These are phyloP conservation scores for Pogonocherus hispidulus DNA, from an alignment of 2,888 invertebrate genomes.

Conservation along the genomic window DNA sequence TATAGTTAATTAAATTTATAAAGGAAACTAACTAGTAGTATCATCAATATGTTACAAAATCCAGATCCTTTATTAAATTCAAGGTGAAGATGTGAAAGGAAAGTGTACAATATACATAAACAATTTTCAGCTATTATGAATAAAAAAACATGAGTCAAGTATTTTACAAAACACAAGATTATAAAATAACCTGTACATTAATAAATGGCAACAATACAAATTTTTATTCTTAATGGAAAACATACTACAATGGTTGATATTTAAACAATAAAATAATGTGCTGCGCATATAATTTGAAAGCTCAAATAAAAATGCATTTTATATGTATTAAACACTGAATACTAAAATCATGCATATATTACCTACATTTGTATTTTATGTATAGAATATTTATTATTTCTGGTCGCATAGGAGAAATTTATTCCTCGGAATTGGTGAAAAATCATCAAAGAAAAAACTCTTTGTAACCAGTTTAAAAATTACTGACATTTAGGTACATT, in stretches of 20 bases:
- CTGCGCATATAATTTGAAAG: constrained; percentile 40
- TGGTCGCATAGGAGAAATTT: constrained; percentile 49
- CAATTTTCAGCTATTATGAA: constrained; percentile 35
- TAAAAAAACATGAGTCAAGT: constrained; percentile 36
- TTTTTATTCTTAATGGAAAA: constrained; percentile 22
- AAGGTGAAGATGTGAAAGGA: too few relatives aligned
- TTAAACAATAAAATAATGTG: constrained; percentile 33
- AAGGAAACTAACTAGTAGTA: too few relatives aligned
- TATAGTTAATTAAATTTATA: too few relatives aligned
- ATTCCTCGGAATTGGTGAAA: constrained; percentile 36
- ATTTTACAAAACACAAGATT: constrained; percentile 38
- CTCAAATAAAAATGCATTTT: constrained; percentile 51
- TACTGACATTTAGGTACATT: constrained; percentile 35
- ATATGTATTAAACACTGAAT: constrained; percentile 55
- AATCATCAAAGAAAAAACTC: constrained; percentile 32
- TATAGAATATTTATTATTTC: constrained; percentile 44
- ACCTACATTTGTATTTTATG: constrained; percentile 46
- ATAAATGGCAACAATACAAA: constrained; percentile 41
- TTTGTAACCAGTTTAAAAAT: constrained; percentile 30
- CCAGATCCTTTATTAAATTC: too few relatives aligned
- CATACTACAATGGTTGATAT: constrained; percentile 14
- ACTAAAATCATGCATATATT: constrained; percentile 55
- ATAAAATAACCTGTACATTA: constrained; percentile 46
- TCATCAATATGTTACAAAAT: too few relatives aligned
- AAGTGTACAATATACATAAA: constrained; percentile 37